Evolutionary conservation across 2,113 vertebrate species (phyloP), one percentile per base, ranked within the genome.

Genomic region (Circaetus cinerascens): DNA sequence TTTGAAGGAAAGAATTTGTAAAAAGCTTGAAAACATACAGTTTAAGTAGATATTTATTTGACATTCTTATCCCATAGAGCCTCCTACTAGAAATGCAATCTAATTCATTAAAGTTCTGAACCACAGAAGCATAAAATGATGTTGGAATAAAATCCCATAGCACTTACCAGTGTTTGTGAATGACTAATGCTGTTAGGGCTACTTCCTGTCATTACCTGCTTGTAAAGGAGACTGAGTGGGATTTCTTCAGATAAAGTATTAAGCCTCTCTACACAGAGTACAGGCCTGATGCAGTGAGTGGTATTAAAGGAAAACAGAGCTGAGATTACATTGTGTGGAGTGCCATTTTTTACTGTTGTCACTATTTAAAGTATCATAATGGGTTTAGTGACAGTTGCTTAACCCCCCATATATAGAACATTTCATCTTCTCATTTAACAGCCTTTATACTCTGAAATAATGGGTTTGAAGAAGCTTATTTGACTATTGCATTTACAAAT

Each of bases 71-170:
- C 22, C 86, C 80, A 87, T 75, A 62, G 76, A 94, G 69, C 45
- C 29, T 87, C 38, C 46, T 89, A 46, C 64, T 51, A 91, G 56
- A 91, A 96, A 85, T 27, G 16, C 19, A 92, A 79, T 94, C 40
- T 84, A 91, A 91, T 96, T 96, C 88, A 79, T 97, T 94, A 60
- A 81, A 64, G 72, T 89, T 92, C 69, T 75, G 80, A 97, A 91
- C 66, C 83, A 85, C 40, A 53, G 69, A 94, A 91, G 75, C 86
- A 75, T 87, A 85, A 97, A 95, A 93, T 68, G 43, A 69, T 95
- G 73, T 78, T 81, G 51, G 84, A 92, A 78, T 90, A 88, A 92
- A 95, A 96, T 84, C 72, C 32, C n/a, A 34, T 60, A 57, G 55
- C 68, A 77, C 30, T 86, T 92, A 91, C 21, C 29, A 48, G 40